These are phyloP conservation scores for Hippocampus barbouri DNA, from an alignment of 2,113 vertebrate genomes.

Conservation along the genomic window DNA sequence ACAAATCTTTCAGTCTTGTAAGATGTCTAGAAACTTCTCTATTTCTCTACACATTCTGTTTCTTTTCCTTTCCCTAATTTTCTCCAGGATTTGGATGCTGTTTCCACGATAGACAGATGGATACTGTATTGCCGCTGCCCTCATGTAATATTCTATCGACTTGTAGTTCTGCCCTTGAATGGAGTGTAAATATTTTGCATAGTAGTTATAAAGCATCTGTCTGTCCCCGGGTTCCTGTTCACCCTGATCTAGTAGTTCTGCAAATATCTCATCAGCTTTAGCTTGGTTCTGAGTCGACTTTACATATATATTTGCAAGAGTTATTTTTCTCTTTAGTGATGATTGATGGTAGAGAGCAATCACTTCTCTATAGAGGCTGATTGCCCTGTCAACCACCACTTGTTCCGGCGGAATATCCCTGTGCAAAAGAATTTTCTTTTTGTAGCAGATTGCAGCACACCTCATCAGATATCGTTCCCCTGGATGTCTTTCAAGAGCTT, in stretches of 20 bases:
- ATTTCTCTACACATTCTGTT: slow-evolving; percentile 18
- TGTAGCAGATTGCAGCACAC: slow-evolving; percentile 30
- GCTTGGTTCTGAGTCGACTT: neutral
- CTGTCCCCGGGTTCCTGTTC: slow-evolving; percentile 10
- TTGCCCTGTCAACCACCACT: slow-evolving; percentile 5
- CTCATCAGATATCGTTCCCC: slow-evolving; percentile 37
- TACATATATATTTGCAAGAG: slow-evolving; percentile 23
- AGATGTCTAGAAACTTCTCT: slow-evolving; percentile 17
- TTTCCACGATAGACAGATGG: neutral
- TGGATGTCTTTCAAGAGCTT: slow-evolving; percentile 36
- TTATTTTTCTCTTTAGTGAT: neutral
- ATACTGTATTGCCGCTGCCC: slow-evolving; percentile 14
- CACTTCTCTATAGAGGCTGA: slow-evolving; percentile 24
- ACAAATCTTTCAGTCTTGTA: neutral
- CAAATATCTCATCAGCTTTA: slow-evolving; percentile 23
- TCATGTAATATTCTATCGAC: slow-evolving; percentile 37
- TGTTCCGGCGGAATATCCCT: neutral
- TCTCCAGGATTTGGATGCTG: slow-evolving; percentile 32
- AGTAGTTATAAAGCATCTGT: slow-evolving; percentile 35
- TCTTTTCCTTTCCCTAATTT: neutral
- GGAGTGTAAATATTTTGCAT: slow-evolving; percentile 19
- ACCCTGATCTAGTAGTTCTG: slow-evolving; percentile 10
- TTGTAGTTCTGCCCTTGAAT: accelerated
- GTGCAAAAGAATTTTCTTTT: slow-evolving; percentile 22
- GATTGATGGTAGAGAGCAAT: slow-evolving; percentile 35